These are phyloP conservation scores for Cyprinodon tularosa DNA, from an alignment of 2,113 vertebrate genomes.

Conservation along the genomic window DNA sequence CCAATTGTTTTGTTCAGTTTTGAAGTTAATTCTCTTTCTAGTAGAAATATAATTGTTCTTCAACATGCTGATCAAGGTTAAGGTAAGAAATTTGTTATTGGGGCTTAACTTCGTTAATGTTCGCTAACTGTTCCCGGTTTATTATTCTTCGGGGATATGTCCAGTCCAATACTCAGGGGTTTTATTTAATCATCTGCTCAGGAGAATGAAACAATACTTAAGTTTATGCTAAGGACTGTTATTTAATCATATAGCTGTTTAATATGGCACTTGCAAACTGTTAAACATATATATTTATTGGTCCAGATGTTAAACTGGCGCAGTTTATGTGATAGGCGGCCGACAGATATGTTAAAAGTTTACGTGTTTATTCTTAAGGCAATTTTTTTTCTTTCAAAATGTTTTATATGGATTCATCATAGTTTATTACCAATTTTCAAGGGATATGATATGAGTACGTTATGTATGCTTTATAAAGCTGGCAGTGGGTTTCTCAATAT, in stretches of 20 bases:
- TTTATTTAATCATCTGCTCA: background rate
- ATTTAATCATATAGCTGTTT: background rate
- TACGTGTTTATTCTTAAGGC: background rate
- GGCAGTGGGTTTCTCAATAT: too few species aligned
- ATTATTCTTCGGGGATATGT: background rate
- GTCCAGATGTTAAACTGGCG: background rate
- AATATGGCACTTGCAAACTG: background rate
- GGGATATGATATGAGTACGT: background rate
- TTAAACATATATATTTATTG: background rate
- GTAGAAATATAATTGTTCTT: conserved; percentile 4
- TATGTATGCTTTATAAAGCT: background rate
- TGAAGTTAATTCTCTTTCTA: background rate
- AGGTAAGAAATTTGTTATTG: conserved; percentile 65
- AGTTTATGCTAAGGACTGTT: background rate
- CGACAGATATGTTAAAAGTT: background rate
- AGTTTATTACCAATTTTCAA: background rate
- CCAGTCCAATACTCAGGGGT: background rate
- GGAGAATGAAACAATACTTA: background rate
- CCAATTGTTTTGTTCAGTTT: conserved; percentile 4
- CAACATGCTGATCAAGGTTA: conserved; percentile 83
- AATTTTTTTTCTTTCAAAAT: background rate
- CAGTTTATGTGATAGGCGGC: background rate
- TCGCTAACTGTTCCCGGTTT: conserved; percentile 13
- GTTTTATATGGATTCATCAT: too few species aligned
- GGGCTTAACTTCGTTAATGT: background rate